Evolutionary conservation across 2,113 vertebrate species (phyloP), one percentile per base, ranked within the genome.

Genomic region (Osmerus mordax): DNA sequence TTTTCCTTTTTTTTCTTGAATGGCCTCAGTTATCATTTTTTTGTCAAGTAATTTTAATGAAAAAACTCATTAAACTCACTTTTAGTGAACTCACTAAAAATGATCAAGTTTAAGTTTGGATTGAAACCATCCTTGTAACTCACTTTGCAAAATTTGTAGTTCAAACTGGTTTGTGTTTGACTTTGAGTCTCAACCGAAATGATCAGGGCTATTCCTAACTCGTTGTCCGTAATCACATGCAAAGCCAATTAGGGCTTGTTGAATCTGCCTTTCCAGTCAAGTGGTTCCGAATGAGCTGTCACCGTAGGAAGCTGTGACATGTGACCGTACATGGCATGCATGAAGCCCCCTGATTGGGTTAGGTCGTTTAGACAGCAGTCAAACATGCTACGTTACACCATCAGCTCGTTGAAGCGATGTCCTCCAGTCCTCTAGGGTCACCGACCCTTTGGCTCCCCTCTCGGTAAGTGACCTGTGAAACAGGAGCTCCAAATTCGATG

Each of bases 391-490:
- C 73, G 72, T 47, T 25, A 65, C 51, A 64, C 80, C 3, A 25
- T 12, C 19, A 21, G 58, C 32, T 36, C 7, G 32, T 36, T 36
- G 32, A 7, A 36, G 2, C 32, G 4, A 36, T 36, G 32, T 21
- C 64, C 18, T 65, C 36, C 4, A 4, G 19, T 16, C 32, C 19
- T 23, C 6, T 18, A 84, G 7, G 86, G 82, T 87, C 87, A 86
- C 3, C 3, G 73, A 65, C 58, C 77, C 36, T 12, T 65, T 79
- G 54, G 63, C 56, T 19, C 41, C 66, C 71, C 75, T 41, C 14
- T 61, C 67, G 18, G 62, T 29, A 72, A 0, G 13, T 84, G 87
- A 89, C 83, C 85, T 79, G 11, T 68, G 59, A 63, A 53, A 71
- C 78, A 70, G 36, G 60, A 12, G 60, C 77, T n/a, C 78, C 41